A percentile compares a stretch with the other conserved stretches of the same genome.
Evolutionary conservation across 2,113 vertebrate species (phyloP).

Genomic region (Aldabrachelys gigantea): DNA sequence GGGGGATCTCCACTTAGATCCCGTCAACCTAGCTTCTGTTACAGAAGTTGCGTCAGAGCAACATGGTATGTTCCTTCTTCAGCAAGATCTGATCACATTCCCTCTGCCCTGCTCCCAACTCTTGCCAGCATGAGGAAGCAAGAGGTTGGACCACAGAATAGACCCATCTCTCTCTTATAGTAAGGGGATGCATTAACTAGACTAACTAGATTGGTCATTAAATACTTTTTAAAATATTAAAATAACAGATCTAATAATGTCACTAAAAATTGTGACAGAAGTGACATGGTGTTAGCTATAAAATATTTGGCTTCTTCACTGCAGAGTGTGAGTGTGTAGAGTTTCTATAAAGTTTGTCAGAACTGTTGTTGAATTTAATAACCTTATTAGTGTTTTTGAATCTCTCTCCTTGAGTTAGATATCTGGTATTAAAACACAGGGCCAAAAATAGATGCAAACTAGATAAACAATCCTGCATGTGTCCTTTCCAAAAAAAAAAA

Average conservation of each 20-base stretch:
- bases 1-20: not conserved
- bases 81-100: not conserved
- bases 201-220: not conserved
- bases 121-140: not conserved
- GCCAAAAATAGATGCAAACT: not conserved
- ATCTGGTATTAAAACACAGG: fast-evolving
- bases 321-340: not conserved
- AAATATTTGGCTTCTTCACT: not conserved
- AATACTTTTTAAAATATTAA: not conserved
- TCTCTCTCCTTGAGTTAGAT: fast-evolving
- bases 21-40: not conserved
- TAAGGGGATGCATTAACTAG: not conserved
- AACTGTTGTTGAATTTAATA: not conserved
- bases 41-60: not conserved
- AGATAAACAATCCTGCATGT: not conserved
- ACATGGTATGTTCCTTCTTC: not conserved
- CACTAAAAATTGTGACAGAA: not conserved
- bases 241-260: not conserved
- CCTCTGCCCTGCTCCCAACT: not conserved
- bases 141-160: not conserved
- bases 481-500: not conserved
- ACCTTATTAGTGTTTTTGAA: not conserved
- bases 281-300: not conserved
- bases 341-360: not conserved
- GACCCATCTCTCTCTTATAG: not conserved